Conservation (phyloP, 2,888 invertebrate species). For the Eilema sororculum region DNA sequence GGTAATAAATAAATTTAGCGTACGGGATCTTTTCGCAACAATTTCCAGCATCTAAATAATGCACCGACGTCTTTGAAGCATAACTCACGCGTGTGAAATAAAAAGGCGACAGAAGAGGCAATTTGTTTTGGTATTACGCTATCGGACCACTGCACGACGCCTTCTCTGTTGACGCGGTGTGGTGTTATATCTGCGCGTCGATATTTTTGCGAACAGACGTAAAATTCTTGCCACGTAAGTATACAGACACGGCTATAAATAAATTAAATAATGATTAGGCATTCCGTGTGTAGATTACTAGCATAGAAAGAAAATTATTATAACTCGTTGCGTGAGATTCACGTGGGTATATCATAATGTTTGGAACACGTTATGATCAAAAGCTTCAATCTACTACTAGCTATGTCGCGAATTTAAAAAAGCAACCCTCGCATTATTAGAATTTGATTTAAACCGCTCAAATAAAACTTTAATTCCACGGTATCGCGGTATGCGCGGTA, state of each 20-base stretch:
- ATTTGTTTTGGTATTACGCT: conserved; percentile 83
- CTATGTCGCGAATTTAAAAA: not conserved
- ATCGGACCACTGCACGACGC: conserved; percentile 67
- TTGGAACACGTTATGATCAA: not conserved
- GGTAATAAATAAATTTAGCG: conserved; percentile 54
- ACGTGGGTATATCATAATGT: not conserved
- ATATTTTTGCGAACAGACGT: not conserved
- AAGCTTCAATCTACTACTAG: not conserved
- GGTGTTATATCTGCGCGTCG: not conserved
- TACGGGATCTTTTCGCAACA: conserved; percentile 48
- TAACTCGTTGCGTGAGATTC: not conserved
- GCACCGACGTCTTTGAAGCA: conserved; percentile 66
- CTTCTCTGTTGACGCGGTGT: conserved; percentile 49
- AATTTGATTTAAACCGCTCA: not conserved
- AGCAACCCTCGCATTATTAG: too few relatives aligned
- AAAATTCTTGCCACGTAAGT: not conserved
- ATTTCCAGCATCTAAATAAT: conserved; percentile 64
- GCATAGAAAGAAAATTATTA: not conserved
- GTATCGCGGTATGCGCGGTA: too few relatives aligned
- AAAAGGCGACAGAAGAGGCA: conserved; percentile 74
- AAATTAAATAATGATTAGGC: too few relatives aligned
- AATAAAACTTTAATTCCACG: not conserved
- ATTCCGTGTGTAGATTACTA: too few relatives aligned
- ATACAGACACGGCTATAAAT: not conserved
- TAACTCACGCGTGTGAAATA: conserved; percentile 77